Evolutionary conservation across 2,113 vertebrate species (phyloP).

Genomic region (Melospiza georgiana): DNA sequence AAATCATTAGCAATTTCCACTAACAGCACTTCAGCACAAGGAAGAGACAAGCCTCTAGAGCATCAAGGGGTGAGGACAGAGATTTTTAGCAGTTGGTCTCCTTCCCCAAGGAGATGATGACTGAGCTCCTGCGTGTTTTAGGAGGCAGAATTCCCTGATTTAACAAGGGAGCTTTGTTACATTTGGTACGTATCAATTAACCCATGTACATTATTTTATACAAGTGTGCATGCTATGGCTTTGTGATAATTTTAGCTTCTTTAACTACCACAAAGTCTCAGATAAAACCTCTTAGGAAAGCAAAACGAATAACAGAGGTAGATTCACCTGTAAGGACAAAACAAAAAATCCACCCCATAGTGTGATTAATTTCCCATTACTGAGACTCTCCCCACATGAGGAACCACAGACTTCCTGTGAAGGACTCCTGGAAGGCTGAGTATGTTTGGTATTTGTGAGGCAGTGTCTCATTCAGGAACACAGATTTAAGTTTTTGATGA

Average conservation of each 20-base stretch:
- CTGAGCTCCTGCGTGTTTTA: neutral
- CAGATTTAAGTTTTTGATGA: neutral
- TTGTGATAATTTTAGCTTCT: neutral
- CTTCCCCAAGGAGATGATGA: neutral
- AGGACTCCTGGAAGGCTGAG: neutral
- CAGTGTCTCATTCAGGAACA: neutral
- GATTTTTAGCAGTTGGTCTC: neutral
- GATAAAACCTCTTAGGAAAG: neutral
- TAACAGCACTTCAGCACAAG: neutral
- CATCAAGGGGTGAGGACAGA: neutral
- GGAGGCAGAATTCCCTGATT: neutral
- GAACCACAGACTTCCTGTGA: neutral
- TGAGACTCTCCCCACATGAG: neutral
- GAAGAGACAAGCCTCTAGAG: neutral
- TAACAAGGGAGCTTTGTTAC: neutral
- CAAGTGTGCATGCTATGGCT: neutral
- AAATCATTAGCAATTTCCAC: neutral
- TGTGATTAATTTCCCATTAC: neutral
- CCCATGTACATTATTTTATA: neutral
- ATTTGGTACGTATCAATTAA: neutral
- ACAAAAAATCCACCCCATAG: accelerated
- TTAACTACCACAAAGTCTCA: neutral
- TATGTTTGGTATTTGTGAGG: neutral
- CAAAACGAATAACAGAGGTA: neutral
- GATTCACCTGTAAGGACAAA: neutral